phyloP scores from a whole-genome alignment of 2,888 invertebrate genomes.

The Nineta flava region DNA sequence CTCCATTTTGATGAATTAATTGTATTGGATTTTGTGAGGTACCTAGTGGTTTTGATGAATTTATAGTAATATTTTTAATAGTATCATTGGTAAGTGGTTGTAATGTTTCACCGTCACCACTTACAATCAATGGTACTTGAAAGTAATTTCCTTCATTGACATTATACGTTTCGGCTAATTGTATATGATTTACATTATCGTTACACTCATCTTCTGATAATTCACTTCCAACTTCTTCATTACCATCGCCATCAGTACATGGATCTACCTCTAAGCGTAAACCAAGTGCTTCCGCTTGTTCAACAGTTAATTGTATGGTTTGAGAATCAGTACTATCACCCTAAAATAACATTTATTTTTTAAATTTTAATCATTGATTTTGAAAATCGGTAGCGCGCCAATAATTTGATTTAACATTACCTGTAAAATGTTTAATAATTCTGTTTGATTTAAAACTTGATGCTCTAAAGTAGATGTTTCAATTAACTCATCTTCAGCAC shows the following conservation, averaged over 20 bases:
- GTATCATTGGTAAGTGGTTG: neutral
- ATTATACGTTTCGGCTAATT: neutral
- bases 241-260: neutral
- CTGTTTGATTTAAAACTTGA: neutral
- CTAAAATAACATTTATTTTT: neutral
- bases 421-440: constrained; percentile 4
- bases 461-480: neutral
- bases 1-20: constrained; percentile 10
- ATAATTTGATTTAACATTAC: neutral
- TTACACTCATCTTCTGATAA: neutral
- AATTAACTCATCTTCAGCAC: neutral
- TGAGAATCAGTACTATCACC: constrained; percentile 6
- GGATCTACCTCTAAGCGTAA: constrained; percentile 8
- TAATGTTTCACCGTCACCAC: neutral
- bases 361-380: neutral
- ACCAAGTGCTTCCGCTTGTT: constrained; percentile 11
- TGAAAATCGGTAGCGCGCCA: too few species aligned
- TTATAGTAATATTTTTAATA: constrained; percentile 4
- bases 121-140: neutral
- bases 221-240: neutral
- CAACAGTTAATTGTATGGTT: constrained; percentile 11
- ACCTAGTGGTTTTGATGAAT: constrained; percentile 9
- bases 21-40: constrained; percentile 12
- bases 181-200: neutral
- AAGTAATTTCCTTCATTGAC: neutral